Base-by-base conservation (phyloP, 2,113 vertebrate species). In the Polypterus bichir region DNA sequence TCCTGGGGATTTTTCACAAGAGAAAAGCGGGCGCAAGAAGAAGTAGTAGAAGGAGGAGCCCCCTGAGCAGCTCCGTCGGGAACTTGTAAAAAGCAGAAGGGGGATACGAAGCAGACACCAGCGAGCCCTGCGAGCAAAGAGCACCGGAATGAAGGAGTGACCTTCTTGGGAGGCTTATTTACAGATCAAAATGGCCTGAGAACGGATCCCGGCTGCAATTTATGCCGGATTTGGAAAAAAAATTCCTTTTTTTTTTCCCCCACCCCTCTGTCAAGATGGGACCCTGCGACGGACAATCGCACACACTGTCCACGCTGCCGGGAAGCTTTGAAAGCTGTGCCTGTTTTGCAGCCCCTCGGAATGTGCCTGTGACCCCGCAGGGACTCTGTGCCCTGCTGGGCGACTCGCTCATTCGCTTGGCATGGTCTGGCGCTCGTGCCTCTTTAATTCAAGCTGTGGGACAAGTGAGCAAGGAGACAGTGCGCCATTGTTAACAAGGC, bases 201-300 rank as follows among this genome's bases (percentile, higher is more conserved):
- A 61, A 10, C 7, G 45, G 7, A 53, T 59, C 49, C 63, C 52
- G 3, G 44, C 53, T n/a, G 61, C 8, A 47, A 44, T 54, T 45
- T 59, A 47, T 59, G 27, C 72, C 79, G 75, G 67, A 68, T 77
- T 75, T 75, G 69, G 73, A 71, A 76, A 72, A 70, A 6, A 66
- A 66, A 66, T 62, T 55, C 53, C 60, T 82, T 76, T 85, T 79
- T 80, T 78, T 72, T 64, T 76, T 71, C 73, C 66, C 59, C 73
- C 77, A 2, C 27, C 27, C 27, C 27, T 27, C 27, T 27, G 27
- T 27, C 27, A 27, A 80, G 76, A 82, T 82, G 83, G 47, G 59
- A 64, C 54, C 47, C 51, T 48, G 45, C 54, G 58, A 47, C 49
- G 47, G 60, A 71, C 67, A 71, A 67, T 65, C 52, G 54, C 52